Conservation (phyloP, 2,888 invertebrate genomes). For the Tanytarsus gracilentus region DNA sequence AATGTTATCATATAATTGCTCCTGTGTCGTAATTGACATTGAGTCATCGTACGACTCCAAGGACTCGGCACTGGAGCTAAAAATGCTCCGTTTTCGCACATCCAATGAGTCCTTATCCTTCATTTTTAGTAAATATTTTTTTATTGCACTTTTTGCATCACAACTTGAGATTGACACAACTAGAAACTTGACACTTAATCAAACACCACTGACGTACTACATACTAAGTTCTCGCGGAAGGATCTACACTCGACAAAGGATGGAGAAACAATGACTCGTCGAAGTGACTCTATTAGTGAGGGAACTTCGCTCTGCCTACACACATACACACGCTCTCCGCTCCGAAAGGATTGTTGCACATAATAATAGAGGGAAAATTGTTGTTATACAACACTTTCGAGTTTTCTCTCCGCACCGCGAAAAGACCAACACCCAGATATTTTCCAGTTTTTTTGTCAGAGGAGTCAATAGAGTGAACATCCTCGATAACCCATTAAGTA, state of each 20-base stretch:
- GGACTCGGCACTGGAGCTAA: slow-evolving; percentile 25
- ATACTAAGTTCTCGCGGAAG: too few species aligned
- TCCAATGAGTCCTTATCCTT: slow-evolving; percentile 8
- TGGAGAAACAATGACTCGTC: slow-evolving; percentile 14
- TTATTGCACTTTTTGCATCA: too few species aligned
- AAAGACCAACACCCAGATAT: slow-evolving; percentile 15
- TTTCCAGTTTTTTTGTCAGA: not conserved
- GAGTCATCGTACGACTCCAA: slow-evolving; percentile 24
- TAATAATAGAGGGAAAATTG: slow-evolving; percentile 6
- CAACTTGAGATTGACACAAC: too few species aligned
- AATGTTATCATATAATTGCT: slow-evolving; percentile 84
- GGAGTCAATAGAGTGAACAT: not conserved
- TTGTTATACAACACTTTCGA: slow-evolving; percentile 21
- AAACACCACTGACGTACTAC: too few species aligned
- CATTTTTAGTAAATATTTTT: not conserved
- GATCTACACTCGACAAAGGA: slow-evolving; percentile 16
- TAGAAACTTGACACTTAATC: too few species aligned
- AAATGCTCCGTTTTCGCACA: slow-evolving; percentile 19
- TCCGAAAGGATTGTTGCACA: slow-evolving; percentile 24
- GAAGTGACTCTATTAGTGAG: slow-evolving; percentile 15
- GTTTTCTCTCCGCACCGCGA: slow-evolving; percentile 16
- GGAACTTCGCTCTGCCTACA: too few species aligned
- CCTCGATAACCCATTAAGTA: not conserved
- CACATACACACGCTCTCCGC: not conserved
- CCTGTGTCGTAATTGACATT: slow-evolving; percentile 51